Evolutionary conservation across 2,888 invertebrate genomes (phyloP).

Genomic region (Nephrotoma guestfalica): DNA sequence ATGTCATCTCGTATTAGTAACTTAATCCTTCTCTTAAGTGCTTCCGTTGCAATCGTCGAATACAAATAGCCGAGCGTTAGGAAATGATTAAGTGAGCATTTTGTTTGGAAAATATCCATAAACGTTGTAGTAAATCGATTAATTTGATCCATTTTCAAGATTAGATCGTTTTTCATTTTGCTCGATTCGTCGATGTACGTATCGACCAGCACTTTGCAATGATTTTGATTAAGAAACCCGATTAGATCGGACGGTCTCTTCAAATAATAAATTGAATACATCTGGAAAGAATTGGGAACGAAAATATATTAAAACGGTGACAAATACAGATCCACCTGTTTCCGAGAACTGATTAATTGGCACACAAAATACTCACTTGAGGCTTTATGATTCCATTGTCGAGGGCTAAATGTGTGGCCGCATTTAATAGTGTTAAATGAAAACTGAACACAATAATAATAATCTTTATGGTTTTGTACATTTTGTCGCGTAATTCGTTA

Average conservation of each 20-base stretch:
- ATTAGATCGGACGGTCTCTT: slow-evolving; percentile 26
- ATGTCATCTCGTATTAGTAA: neutral
- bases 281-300: slow-evolving; percentile 11
- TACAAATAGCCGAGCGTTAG: slow-evolving; percentile 21
- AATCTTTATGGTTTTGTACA: neutral
- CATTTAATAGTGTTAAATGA: neutral
- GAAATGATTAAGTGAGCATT: slow-evolving; percentile 25
- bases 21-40: slow-evolving; percentile 16
- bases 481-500: neutral
- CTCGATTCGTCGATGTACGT: slow-evolving; percentile 22
- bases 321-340: neutral
- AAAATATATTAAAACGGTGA: neutral
- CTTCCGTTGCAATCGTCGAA: slow-evolving; percentile 12
- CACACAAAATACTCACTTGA: neutral
- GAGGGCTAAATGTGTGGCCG: neutral
- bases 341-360: neutral
- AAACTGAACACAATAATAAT: neutral
- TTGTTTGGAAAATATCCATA: slow-evolving; percentile 22
- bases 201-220: slow-evolving; percentile 26
- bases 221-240: slow-evolving; percentile 28
- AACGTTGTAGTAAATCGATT: slow-evolving; percentile 26
- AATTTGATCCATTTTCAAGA: slow-evolving; percentile 26
- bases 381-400: neutral
- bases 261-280: slow-evolving; percentile 28
- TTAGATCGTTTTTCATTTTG: slow-evolving; percentile 21